Evolutionary conservation across 1,140 invertebrate species (phyloP).

Genomic region (Dreissena rostriformis): DNA sequence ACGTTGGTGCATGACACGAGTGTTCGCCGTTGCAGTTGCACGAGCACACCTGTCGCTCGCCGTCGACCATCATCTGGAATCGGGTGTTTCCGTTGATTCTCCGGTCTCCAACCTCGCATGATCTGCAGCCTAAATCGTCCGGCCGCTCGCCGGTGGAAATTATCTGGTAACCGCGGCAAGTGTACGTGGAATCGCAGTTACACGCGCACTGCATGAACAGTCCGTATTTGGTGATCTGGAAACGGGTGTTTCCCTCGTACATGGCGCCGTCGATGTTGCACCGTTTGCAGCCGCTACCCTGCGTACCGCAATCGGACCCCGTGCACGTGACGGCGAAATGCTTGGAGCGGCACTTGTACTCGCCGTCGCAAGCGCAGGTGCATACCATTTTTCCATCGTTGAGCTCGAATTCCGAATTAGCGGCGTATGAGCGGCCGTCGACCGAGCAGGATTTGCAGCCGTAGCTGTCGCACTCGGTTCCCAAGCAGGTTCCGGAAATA

Average conservation of each 20-base stretch:
- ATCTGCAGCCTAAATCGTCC: conserved; percentile 7
- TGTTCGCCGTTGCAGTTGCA: conserved; percentile 47
- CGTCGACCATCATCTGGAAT: conserved; percentile 35
- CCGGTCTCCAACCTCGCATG: conserved; percentile 34
- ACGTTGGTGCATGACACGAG: conserved; percentile 2
- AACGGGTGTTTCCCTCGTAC: conserved; percentile 35
- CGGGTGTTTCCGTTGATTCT: conserved; percentile 51
- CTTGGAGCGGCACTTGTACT: conserved; percentile 32
- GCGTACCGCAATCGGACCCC: conserved; percentile 26
- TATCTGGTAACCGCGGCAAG: conserved; percentile 48
- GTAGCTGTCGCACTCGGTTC: conserved; percentile 37
- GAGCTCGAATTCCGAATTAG: conserved; percentile 26
- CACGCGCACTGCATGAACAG: conserved; percentile 51
- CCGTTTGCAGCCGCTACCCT: conserved; percentile 14
- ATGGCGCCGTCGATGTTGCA: conserved; percentile 38
- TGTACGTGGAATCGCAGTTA: conserved; percentile 50
- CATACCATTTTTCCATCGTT: conserved; percentile 19
- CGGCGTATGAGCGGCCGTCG: conserved; percentile 24
- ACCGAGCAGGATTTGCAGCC: conserved; percentile 40
- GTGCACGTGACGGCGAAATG: conserved; percentile 23
- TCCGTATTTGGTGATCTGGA: conserved; percentile 44
- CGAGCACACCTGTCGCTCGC: conserved; percentile 30
- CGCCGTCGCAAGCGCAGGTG: conserved; percentile 41
- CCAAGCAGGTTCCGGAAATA: conserved; percentile 27
- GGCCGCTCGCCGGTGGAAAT: conserved; percentile 5